Conservation (phyloP, 1,140 invertebrate genomes). For the Coelopa frigida region DNA sequence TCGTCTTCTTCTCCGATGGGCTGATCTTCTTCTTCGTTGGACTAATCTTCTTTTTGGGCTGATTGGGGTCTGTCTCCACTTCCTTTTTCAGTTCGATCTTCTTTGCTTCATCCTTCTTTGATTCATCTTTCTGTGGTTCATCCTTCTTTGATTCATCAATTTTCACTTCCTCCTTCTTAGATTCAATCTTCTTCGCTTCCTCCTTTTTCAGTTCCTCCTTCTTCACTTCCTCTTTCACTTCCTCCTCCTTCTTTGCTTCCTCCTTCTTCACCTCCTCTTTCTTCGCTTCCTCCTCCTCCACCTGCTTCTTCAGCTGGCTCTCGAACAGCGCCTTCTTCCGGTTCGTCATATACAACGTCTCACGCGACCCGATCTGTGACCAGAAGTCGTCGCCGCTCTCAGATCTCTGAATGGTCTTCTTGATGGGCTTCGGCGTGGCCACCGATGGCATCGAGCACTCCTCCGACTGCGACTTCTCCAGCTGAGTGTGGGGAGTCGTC, state of each 20-base stretch:
- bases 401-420: slow-evolving; percentile 28
- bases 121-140: neutral
- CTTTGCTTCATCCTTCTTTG: neutral
- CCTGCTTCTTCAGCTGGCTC: slow-evolving; percentile 10
- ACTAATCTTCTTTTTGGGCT: neutral
- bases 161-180: too few species aligned
- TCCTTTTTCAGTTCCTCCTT: slow-evolving; percentile 11
- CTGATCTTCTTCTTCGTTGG: neutral
- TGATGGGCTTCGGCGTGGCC: slow-evolving; percentile 31
- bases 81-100: neutral
- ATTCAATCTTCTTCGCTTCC: slow-evolving; percentile 1
- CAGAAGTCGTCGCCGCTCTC: slow-evolving; percentile 43
- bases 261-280: slow-evolving; percentile 5
- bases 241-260: neutral
- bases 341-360: slow-evolving; percentile 41
- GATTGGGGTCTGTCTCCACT: too few species aligned
- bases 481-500: too few species aligned
- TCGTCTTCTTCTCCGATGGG: neutral
- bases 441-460: too few species aligned
- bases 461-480: too few species aligned
- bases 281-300: slow-evolving; percentile 4
- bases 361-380: slow-evolving; percentile 35
- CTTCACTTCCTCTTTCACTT: slow-evolving; percentile 7
- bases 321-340: slow-evolving; percentile 32
- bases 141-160: slow-evolving; percentile 11